phyloP scores from a whole-genome alignment of 2,797 vertebrate species.

The Prionace glauca region DNA sequence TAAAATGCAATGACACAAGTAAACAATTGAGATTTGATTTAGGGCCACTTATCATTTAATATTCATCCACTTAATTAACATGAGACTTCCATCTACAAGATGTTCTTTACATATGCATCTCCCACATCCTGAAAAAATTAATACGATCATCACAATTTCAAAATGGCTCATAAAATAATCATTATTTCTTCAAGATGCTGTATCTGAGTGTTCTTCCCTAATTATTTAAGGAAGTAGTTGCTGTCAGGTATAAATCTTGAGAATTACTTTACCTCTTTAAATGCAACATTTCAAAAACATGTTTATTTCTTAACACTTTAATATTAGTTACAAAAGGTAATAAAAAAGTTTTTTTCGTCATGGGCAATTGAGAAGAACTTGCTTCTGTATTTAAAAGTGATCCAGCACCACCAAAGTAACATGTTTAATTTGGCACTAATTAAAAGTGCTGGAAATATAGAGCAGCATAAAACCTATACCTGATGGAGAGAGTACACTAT shows the following conservation, averaged over 20 bases:
- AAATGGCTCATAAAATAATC: not conserved
- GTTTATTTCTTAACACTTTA: not conserved
- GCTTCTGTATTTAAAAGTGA: not conserved
- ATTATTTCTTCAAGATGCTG: not conserved
- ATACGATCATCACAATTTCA: not conserved
- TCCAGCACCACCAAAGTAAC: not conserved
- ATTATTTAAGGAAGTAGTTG: not conserved
- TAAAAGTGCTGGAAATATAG: not conserved
- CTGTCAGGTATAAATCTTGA: not conserved
- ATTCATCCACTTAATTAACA: not conserved
- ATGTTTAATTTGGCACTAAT: not conserved
- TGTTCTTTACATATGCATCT: not conserved
- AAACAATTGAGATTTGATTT: slow-evolving; percentile 4
- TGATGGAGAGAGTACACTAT: not conserved
- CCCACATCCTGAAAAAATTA: not conserved
- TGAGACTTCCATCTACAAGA: not conserved
- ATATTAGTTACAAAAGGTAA: not conserved
- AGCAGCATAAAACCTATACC: not conserved
- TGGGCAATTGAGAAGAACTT: not conserved
- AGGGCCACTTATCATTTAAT: not conserved
- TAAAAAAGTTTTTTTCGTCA: not conserved
- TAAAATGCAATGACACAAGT: not conserved
- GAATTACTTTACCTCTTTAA: not conserved
- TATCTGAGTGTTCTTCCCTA: not conserved
- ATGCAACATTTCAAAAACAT: not conserved